Evolutionary conservation across 2,888 invertebrate species (phyloP).

Genomic region (Falcaria lacertinaria): DNA sequence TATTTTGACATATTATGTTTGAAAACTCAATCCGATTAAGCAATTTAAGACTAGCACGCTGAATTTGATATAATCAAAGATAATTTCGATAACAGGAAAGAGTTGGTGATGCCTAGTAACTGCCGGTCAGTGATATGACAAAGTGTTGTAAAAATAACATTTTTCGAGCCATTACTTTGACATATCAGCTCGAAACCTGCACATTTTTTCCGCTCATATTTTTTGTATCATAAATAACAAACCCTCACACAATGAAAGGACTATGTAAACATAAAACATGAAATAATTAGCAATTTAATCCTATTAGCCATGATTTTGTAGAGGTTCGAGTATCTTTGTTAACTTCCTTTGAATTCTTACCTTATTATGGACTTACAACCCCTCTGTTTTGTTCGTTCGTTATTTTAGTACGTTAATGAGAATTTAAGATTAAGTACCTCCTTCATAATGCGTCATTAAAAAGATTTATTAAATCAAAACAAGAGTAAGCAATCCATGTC

Average conservation of each 20-base stretch:
- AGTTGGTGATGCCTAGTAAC: not conserved
- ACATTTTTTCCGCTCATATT: not conserved
- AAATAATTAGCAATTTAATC: not conserved
- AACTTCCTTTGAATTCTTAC: conserved; percentile 24
- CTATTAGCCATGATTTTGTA: not conserved
- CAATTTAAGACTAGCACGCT: not conserved
- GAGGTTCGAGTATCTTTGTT: conserved; percentile 14
- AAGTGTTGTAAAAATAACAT: not conserved
- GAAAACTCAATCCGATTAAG: too few relatives aligned
- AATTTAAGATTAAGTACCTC: conserved; percentile 37
- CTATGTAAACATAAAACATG: not conserved
- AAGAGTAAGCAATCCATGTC: too few relatives aligned
- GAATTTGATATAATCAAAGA: not conserved
- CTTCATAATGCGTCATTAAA: conserved; percentile 16
- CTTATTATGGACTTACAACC: conserved; percentile 32
- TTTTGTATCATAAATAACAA: not conserved
- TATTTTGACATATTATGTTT: too few relatives aligned
- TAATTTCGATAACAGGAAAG: not conserved
- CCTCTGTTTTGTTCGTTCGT: conserved; percentile 38
- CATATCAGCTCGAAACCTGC: not conserved
- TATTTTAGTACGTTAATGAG: conserved; percentile 41
- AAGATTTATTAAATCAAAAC: not conserved
- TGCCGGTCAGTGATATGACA: not conserved
- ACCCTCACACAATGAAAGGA: not conserved
- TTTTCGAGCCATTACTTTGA: not conserved